Conservation (phyloP, 2,113 vertebrate genomes). For the Eolophus roseicapilla region DNA sequence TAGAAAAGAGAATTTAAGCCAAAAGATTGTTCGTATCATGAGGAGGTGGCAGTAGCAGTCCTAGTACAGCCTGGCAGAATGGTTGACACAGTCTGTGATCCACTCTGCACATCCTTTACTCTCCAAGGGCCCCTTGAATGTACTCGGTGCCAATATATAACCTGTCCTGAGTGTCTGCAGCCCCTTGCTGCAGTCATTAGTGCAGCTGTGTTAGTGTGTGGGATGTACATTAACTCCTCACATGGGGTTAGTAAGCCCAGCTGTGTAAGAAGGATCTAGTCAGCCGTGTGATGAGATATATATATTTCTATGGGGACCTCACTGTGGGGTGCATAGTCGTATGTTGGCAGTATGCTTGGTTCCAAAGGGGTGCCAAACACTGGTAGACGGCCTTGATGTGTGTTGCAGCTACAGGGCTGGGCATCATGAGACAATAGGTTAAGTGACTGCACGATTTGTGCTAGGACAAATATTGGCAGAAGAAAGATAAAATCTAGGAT, state of each 20-base stretch:
- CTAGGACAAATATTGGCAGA: not conserved
- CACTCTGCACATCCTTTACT: not conserved
- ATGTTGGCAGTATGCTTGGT: fast-evolving
- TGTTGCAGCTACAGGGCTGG: not conserved
- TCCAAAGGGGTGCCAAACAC: not conserved
- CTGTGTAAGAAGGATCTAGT: not conserved
- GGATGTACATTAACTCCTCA: not conserved
- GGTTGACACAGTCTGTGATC: not conserved
- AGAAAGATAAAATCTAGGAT: conserved; percentile 29
- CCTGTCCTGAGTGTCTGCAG: not conserved
- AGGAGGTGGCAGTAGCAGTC: not conserved
- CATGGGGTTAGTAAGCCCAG: not conserved
- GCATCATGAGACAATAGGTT: not conserved
- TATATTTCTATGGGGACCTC: not conserved
- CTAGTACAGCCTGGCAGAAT: not conserved
- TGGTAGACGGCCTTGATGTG: not conserved
- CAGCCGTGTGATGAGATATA: not conserved
- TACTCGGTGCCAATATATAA: not conserved
- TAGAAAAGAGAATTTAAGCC: not conserved
- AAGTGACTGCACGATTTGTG: not conserved
- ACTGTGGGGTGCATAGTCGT: not conserved
- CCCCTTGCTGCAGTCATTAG: not conserved
- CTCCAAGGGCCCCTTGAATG: not conserved
- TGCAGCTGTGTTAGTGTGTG: not conserved
- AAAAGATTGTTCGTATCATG: not conserved